Percentiles rank a stretch among this genome's conserved stretches.
Evolutionary conservation across 2,113 vertebrate species (phyloP).

Genomic region (Calyptomena viridis): DNA sequence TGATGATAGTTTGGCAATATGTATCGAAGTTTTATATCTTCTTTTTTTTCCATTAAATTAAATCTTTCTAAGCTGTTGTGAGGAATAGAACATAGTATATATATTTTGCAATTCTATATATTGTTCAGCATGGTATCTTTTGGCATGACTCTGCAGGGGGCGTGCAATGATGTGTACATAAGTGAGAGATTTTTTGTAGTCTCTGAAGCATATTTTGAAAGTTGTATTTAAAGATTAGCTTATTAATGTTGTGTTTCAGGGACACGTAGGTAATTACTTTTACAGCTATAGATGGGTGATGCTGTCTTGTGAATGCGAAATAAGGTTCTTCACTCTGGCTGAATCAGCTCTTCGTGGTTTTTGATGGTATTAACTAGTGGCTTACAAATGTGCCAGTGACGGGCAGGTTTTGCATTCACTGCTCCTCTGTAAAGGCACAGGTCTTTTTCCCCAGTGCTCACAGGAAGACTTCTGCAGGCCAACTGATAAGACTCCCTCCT

Average conservation of each 20-base stretch:
- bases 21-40: background rate
- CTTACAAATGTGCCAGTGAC: slow-evolving; percentile 33
- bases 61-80: background rate
- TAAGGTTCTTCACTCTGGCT: slow-evolving; percentile 39
- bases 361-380: slow-evolving; percentile 32
- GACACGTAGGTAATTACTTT: slow-evolving; percentile 65
- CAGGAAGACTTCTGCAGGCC: slow-evolving; percentile 65
- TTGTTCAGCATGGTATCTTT: background rate
- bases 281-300: slow-evolving; percentile 26
- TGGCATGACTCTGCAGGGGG: background rate
- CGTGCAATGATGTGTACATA: background rate
- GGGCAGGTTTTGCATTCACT: slow-evolving; percentile 22
- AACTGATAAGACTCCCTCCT: slow-evolving; percentile 65
- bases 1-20: background rate
- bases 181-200: slow-evolving; percentile 18
- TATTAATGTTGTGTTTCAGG: slow-evolving; percentile 65
- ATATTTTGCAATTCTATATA: background rate
- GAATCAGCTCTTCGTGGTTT: slow-evolving; percentile 52
- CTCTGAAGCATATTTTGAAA: slow-evolving; percentile 53
- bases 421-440: slow-evolving; percentile 8
- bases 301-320: slow-evolving; percentile 43
- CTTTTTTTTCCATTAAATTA: background rate
- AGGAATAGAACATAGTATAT: background rate
- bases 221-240: slow-evolving; percentile 62
- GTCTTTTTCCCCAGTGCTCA: slow-evolving; percentile 4